Evolutionary conservation across 1,140 invertebrate genomes (phyloP), one percentile per base, ranked within the genome.

Genomic region (Zaprionus inermis): DNA sequence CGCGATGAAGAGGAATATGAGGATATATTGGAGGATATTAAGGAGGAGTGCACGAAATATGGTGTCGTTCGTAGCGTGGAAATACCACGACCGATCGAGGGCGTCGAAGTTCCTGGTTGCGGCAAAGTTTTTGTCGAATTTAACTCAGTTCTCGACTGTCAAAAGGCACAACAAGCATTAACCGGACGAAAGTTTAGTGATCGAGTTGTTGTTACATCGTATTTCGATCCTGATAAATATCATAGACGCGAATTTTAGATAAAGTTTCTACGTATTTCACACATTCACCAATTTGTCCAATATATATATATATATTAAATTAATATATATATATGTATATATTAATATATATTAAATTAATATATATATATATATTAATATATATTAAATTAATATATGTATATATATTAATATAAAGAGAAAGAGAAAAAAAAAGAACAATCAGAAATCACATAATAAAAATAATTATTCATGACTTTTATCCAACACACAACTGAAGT

Each of bases 51-150:
- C 93, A 97, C 97, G 79, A 99, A 99, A 92, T 99, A 99, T 93
- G 99, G 99, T 16, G 96, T 97, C 69, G 99, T 97, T 20, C 94
- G 97, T 54, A 99, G 98, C 91, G 95, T 99, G 78, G 99, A 99
- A 94, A 99, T 99, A 90, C 99, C 99, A 9, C 94, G 99, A 81
- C 98, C 99, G 6, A 98, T 99, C 80, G 97, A 98, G 92, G 98
- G 94, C 20, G 98, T 99, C 1, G 98, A 99, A 92, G 98, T 99
- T 16, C 98, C 98, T 57, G 99, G 99, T 59, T 98, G 98, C 94
- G 98, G 98, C 91, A 99, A 99, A 94, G 98, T 99, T 22, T 99
- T 99, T 94, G 98, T 99, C 14, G 99, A 99, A 93, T 99, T 99
- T 92, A 98, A 97, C 93, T 97, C 97, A 63, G 96, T 98, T 44